phyloP scores from a whole-genome alignment of 2,797 vertebrate genomes.

The Tokudaia tokunoshimensis region DNA sequence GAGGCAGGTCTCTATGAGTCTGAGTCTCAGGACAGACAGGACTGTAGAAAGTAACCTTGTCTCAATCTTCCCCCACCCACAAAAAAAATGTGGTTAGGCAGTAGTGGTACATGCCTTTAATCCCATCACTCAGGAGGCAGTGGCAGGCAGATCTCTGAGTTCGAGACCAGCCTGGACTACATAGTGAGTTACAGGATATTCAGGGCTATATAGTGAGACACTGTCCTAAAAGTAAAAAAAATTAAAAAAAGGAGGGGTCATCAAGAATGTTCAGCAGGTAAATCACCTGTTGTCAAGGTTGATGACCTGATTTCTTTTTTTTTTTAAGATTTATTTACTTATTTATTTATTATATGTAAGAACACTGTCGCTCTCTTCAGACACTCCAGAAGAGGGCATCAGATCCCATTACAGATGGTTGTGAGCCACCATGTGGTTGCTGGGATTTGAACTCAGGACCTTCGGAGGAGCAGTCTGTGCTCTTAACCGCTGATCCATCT shows the following conservation, averaged over 20 bases:
- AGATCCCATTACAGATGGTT: too few relatives aligned
- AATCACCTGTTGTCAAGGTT: neutral
- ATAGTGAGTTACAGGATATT: neutral
- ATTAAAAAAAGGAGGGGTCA: too few relatives aligned
- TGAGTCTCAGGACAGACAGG: neutral
- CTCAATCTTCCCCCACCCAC: neutral
- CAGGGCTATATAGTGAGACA: neutral
- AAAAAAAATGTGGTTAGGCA: neutral
- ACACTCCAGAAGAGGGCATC: too few relatives aligned
- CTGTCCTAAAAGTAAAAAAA: neutral
- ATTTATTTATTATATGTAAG: too few relatives aligned
- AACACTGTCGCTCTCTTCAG: too few relatives aligned
- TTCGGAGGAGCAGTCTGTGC: too few relatives aligned
- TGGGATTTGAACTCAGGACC: too few relatives aligned
- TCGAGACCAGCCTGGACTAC: neutral
- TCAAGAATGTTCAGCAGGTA: neutral
- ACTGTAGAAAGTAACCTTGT: neutral
- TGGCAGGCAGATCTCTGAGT: neutral
- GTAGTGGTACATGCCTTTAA: neutral
- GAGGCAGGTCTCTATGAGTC: neutral
- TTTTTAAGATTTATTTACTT: too few relatives aligned
- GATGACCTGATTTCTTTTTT: too few relatives aligned
- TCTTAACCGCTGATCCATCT: too few relatives aligned
- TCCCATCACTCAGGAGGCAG: neutral
- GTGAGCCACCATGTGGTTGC: too few relatives aligned